phyloP scores from a whole-genome alignment of 1,140 invertebrate genomes.

The Heliconius eleuchia region DNA sequence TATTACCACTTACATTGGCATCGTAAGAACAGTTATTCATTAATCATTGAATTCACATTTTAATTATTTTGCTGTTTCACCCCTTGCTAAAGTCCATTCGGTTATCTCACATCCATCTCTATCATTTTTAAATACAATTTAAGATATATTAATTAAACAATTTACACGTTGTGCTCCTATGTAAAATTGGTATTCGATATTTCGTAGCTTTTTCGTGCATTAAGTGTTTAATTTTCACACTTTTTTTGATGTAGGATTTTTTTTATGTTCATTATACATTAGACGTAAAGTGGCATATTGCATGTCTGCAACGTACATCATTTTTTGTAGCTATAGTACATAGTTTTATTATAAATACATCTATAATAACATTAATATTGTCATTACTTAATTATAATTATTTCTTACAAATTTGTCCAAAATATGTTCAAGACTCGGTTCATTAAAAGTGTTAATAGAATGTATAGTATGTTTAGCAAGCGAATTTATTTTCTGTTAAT shows the following conservation, averaged over 20 bases:
- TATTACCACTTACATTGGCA: constrained; percentile 29
- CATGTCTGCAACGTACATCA: constrained; percentile 48
- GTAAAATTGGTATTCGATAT: constrained; percentile 69
- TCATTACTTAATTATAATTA: constrained; percentile 15
- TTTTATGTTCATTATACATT: constrained; percentile 38
- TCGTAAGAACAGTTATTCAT: constrained; percentile 34
- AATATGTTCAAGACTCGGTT: constrained; percentile 41
- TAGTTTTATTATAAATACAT: background rate
- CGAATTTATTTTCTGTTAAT: constrained; percentile 45
- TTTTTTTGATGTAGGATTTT: constrained; percentile 68
- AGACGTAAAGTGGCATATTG: constrained; percentile 45
- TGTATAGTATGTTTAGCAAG: constrained; percentile 34
- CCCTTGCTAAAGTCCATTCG: constrained; percentile 32
- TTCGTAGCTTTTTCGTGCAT: constrained; percentile 56
- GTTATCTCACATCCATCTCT: constrained; percentile 42
- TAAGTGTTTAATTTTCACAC: constrained; percentile 61
- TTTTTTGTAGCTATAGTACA: constrained; percentile 26
- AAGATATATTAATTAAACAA: constrained; percentile 41
- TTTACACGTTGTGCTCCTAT: constrained; percentile 63
- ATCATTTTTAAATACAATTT: constrained; percentile 19
- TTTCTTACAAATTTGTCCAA: constrained; percentile 39
- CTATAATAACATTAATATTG: background rate
- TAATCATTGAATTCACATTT: constrained; percentile 39
- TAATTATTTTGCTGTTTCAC: constrained; percentile 57
- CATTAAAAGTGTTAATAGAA: constrained; percentile 43